A percentile compares a stretch with the other conserved stretches of the same genome.
Conservation (phyloP, 2,888 invertebrate species). For the Auanema sp. region DNA sequence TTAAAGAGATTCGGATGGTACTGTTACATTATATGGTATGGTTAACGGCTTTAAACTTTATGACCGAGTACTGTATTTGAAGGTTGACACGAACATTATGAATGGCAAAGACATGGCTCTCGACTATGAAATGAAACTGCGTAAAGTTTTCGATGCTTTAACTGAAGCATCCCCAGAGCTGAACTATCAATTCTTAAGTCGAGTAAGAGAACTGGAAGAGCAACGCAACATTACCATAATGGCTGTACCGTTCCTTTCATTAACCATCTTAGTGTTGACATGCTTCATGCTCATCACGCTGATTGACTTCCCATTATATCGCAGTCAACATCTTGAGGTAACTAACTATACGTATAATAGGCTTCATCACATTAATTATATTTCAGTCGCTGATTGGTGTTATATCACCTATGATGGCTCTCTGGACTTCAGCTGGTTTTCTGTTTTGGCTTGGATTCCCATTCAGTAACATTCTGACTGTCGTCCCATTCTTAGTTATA, state of each 20-base stretch:
- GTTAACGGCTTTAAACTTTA: not conserved
- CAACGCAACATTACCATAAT: slow-evolving; percentile 55
- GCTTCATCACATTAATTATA: not conserved
- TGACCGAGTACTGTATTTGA: not conserved
- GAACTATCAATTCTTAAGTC: slow-evolving; percentile 49
- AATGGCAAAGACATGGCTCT: slow-evolving; percentile 38
- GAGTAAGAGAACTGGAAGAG: slow-evolving; percentile 56
- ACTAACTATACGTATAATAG: not conserved
- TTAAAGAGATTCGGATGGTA: slow-evolving; percentile 43
- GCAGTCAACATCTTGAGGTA: slow-evolving; percentile 58
- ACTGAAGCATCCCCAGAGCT: slow-evolving; percentile 40
- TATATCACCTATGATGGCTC: slow-evolving; percentile 58
- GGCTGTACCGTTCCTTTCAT: slow-evolving; percentile 52
- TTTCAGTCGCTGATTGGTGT: slow-evolving; percentile 57
- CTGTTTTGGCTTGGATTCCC: slow-evolving; percentile 55
- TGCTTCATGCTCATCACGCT: slow-evolving; percentile 57
- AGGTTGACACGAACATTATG: slow-evolving; percentile 47
- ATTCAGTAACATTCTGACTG: slow-evolving; percentile 61
- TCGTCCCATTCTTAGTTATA: slow-evolving; percentile 59
- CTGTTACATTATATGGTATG: slow-evolving; percentile 60
- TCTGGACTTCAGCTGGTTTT: slow-evolving; percentile 56
- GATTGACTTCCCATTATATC: slow-evolving; percentile 49
- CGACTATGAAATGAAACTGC: slow-evolving; percentile 51
- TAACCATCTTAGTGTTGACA: slow-evolving; percentile 53
- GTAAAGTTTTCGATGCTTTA: slow-evolving; percentile 44